These are phyloP conservation scores for Lycaon pictus DNA, from an alignment of 2,113 vertebrate species.

Conservation along the genomic window DNA sequence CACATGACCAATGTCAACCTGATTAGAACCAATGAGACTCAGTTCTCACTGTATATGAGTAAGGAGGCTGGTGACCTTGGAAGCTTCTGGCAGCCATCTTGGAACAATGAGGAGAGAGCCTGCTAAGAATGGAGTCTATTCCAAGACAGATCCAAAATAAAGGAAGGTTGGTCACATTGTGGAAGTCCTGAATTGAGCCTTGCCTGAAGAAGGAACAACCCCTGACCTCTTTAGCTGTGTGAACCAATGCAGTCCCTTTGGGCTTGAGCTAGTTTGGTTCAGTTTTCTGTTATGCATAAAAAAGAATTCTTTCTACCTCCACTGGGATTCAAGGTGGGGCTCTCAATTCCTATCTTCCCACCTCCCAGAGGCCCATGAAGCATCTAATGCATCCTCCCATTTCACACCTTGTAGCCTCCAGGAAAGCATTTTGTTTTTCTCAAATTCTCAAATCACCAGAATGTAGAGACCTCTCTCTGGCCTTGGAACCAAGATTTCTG, in stretches of 20 bases:
- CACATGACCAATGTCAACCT: not conserved
- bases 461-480: not conserved
- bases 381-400: not conserved
- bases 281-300: not conserved
- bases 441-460: not conserved
- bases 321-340: not conserved
- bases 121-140: not conserved
- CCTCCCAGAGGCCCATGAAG: not conserved
- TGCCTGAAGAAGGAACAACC: not conserved
- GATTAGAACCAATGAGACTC: not conserved
- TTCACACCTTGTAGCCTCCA: not conserved
- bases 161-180: not conserved
- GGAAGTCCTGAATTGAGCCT: not conserved
- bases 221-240: not conserved
- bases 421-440: not conserved
- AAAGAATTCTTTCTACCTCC: not conserved
- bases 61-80: not conserved
- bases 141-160: not conserved
- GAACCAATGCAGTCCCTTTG: not conserved
- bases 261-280: not conserved
- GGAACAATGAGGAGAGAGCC: not conserved
- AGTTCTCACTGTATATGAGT: not conserved
- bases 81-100: not conserved
- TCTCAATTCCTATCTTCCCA: not conserved
- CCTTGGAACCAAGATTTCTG: not conserved